Conservation (phyloP, 1,140 invertebrate species). For the Trialeurodes vaporariorum region DNA sequence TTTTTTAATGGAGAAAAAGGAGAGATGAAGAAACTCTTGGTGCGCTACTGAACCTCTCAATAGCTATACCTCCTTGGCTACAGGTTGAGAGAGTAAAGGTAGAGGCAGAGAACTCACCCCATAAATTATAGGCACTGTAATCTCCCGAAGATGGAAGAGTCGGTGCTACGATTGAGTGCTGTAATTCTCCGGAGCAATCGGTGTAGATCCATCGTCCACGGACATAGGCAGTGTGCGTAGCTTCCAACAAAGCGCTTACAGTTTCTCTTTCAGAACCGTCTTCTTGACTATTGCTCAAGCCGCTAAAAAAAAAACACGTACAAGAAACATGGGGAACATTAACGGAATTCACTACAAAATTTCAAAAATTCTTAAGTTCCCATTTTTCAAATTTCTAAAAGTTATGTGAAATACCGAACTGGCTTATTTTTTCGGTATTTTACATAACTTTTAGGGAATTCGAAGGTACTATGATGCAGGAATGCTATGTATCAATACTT, state of each 20-base stretch:
- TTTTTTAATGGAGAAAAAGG: no score
- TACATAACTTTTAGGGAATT: no score
- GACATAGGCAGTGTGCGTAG: conserved; percentile 58
- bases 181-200: conserved; percentile 48
- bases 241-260: conserved; percentile 51
- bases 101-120: no score
- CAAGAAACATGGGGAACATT: no score
- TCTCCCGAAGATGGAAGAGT: conserved; percentile 62
- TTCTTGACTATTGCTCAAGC: not conserved
- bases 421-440: no score
- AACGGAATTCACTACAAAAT: no score
- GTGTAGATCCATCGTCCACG: conserved; percentile 59
- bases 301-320: not conserved
- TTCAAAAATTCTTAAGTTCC: no score
- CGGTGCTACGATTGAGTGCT: conserved; percentile 60
- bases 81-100: conserved; percentile 6
- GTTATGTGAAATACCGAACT: no score
- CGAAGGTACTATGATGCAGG: no score
- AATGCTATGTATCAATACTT: no score
- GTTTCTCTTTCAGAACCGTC: not conserved
- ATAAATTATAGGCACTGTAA: conserved; percentile 60
- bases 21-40: no score
- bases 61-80: not conserved
- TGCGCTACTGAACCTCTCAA: not conserved
- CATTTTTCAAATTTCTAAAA: no score